Base-by-base conservation (phyloP, 2,888 invertebrate genomes). In the Drosophila algonquin region DNA sequence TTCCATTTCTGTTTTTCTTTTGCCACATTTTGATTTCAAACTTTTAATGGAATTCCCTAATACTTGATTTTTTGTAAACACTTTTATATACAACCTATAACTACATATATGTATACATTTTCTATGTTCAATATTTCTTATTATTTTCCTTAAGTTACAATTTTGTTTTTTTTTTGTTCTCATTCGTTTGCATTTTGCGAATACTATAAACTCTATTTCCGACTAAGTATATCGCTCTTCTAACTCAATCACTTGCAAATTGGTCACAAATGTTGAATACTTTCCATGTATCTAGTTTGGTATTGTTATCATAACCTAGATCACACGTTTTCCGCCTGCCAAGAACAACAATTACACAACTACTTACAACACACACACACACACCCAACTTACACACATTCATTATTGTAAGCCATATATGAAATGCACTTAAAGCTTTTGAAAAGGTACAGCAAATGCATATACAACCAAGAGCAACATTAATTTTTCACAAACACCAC, bases 321-420 rank as follows among this genome's bases (percentile, higher is more conserved):
- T 50, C 18, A 44, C 50, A 72, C 63, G n/a, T 30, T 53, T 52
- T 69, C 73, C 69, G 68, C 68, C 71, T 71, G 63, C 73, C 53
- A 62, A 61, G 32, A 65, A 45, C 56, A 53, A 24, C 44, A 53
- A 48, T 53, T 24, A 24, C 24, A 24, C 24, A 52, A 30, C 35
- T 51, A 67, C 46, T 61, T 47, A 64, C 63, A 79, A 77, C 81
- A 78, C 59, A 56, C 32, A 63, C 63, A 63, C 68, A 21, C 47
- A 69, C 59, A 47, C 44, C 64, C 32, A 64, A 65, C 65, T 70
- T 40, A 27, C 61, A 70, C 61, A 70, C 61, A 68, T 63, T 48
- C 45, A 63, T 52, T 63, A 45, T 45, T 63, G 32, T 64, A 65
- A 56, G 21, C 60, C 52, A 53, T 47, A 54, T 57, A 54, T 53